Percentiles rank a stretch among this genome's conserved stretches.
These are phyloP conservation scores for Bergia sp. DNA, from an alignment of 92 coral and sea anemone genomes.

Conservation along the genomic window DNA sequence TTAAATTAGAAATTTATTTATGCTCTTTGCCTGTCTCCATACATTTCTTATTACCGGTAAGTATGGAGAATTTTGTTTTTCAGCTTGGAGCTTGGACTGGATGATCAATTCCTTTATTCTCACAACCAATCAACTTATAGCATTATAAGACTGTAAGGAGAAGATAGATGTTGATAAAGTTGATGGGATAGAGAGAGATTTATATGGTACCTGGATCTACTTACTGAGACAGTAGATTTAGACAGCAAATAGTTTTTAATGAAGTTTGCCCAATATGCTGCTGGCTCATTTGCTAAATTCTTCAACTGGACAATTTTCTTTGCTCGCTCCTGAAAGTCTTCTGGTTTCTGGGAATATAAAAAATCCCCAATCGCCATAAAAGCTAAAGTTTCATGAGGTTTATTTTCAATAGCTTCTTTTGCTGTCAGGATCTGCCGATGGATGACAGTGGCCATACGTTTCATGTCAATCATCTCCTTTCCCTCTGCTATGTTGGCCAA, in stretches of 20 bases:
- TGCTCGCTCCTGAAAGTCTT: slow-evolving; percentile 73
- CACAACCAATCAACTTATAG: no score
- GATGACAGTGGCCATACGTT: slow-evolving; percentile 83
- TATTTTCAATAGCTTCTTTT: slow-evolving; percentile 84
- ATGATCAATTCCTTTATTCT: no score
- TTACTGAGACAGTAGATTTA: slow-evolving; percentile 73
- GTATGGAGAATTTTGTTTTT: no score
- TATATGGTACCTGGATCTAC: background rate
- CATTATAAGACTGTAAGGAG: no score
- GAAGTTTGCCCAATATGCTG: slow-evolving; percentile 75
- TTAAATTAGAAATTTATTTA: no score
- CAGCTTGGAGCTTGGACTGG: no score
- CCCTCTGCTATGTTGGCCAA: slow-evolving; percentile 68
- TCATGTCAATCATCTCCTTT: slow-evolving; percentile 82
- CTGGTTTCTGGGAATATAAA: slow-evolving; percentile 69
- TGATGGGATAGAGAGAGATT: no score
- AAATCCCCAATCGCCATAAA: slow-evolving; percentile 82
- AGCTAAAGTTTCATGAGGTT: slow-evolving; percentile 90
- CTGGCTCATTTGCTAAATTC: slow-evolving; percentile 67
- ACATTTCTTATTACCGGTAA: no score
- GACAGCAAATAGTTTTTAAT: slow-evolving; percentile 73
- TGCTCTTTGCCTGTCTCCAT: no score
- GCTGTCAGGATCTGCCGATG: slow-evolving; percentile 85
- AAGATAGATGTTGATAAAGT: no score
- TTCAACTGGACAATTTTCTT: slow-evolving; percentile 62